phyloP scores from a whole-genome alignment of 2,888 invertebrate genomes.

The Eristalis tenax region DNA sequence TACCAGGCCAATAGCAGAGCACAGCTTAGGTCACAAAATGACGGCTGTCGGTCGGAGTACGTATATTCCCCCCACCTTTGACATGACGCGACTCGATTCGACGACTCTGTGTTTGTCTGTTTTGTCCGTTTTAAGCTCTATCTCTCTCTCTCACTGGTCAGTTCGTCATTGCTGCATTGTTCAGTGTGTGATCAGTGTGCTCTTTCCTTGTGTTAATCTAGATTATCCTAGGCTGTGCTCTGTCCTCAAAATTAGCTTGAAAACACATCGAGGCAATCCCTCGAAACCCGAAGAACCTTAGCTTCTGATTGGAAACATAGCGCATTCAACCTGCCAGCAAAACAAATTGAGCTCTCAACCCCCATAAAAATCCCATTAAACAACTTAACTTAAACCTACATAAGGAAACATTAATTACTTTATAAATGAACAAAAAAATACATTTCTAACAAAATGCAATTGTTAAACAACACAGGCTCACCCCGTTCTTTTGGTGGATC shows the following conservation, averaged over 20 bases:
- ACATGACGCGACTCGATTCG: no score
- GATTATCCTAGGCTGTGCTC: conserved; percentile 33
- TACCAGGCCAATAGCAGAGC: conserved; percentile 11
- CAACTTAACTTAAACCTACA: conserved; percentile 22
- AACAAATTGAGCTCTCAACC: conserved; percentile 30
- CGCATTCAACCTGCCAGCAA: conserved; percentile 1
- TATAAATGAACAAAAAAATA: conserved; percentile 72
- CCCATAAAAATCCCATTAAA: conserved; percentile 26
- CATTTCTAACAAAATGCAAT: conserved; percentile 69
- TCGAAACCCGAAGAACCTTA: not conserved
- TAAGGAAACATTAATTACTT: conserved; percentile 27
- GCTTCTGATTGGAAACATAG: conserved; percentile 44
- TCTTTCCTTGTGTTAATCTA: not conserved
- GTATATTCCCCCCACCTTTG: no score
- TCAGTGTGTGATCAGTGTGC: not conserved
- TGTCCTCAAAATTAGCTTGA: not conserved
- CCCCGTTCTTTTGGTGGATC: conserved; percentile 80
- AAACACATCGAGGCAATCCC: not conserved
- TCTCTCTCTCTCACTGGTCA: not conserved
- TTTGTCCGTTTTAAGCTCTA: not conserved
- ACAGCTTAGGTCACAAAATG: not conserved
- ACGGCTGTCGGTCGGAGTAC: no score
- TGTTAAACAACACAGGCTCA: conserved; percentile 80
- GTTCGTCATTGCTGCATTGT: not conserved
- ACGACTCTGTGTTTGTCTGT: not conserved